Evolutionary conservation across 1,140 invertebrate species (phyloP), one percentile per base, ranked within the genome.

Genomic region (Limonius californicus): DNA sequence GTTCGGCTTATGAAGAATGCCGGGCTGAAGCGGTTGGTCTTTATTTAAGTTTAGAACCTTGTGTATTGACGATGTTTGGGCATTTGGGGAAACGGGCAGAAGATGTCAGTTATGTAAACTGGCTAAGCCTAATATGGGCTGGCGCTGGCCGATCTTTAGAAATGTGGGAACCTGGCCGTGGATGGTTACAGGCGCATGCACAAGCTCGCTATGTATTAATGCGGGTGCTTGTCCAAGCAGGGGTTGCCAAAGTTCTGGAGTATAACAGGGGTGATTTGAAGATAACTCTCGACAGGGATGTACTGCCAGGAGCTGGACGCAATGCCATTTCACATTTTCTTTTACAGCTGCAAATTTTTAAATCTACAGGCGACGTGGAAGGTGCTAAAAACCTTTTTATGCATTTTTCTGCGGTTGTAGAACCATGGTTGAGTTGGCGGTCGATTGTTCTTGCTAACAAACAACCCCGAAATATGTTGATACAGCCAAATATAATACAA

Each of bases 1-100:
- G 91, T 21, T 94, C 92, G 8, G 84, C 92, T 0, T 95, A 92
- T 76, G 96, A 98, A 77, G 96, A 98, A 79, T 98, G 95, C 70
- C 84, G 95, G 67, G 96, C 95, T 1, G 96, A 98, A 80, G 91
- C 91, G 67, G 94, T 97, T 9, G 57, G 57, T 19, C 16, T 59
- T 14, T 98, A 60, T 83, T 80, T 76, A 3, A 86, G 83, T 67
- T 79, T 95, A 27, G 83, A 89, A 63, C 82, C 86, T 20, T 87
- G 94, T 64, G 86, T 96, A 54, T 78, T 63, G 68, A 89, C 87
- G 68, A 93, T 97, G 69, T 97, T 97, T 81, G 94, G 92, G 2
- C 85, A 89, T 71, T 84, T 88, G 69, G 89, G 86, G 18, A 63
- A 82, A 30, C 84, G 86, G 64, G 90, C 89, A 11, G 86, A 95